These are phyloP conservation scores for Notiomystis cincta DNA, from an alignment of 2,113 vertebrate species.

Conservation along the genomic window DNA sequence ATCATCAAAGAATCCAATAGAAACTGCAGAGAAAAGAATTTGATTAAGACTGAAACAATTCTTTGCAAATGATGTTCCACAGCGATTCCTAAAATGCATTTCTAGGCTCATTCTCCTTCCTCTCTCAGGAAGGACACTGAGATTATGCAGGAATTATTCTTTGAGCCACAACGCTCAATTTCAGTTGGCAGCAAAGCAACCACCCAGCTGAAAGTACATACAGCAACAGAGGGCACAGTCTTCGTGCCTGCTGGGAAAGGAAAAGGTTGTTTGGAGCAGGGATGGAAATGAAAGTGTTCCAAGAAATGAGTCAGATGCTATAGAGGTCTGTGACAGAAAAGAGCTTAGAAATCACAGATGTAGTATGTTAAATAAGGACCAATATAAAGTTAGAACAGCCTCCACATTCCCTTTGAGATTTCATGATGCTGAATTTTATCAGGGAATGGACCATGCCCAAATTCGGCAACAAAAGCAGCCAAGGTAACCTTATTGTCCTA, in stretches of 20 bases:
- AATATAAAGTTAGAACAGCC: background rate
- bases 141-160: slow-evolving; percentile 1
- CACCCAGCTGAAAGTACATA: background rate
- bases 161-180: background rate
- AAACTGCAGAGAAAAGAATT: slow-evolving; percentile 74
- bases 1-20: slow-evolving; percentile 92
- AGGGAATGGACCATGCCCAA: background rate
- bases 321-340: slow-evolving; percentile 23
- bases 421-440: background rate
- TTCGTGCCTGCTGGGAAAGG: background rate
- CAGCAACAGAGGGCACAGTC: slow-evolving; percentile 43
- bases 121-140: background rate
- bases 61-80: background rate
- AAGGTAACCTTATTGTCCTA: background rate
- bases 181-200: slow-evolving; percentile 12
- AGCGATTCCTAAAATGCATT: background rate
- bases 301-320: slow-evolving; percentile 52
- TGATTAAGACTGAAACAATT: background rate
- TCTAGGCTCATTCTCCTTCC: background rate
- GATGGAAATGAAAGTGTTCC: background rate
- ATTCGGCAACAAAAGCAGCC: background rate
- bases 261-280: slow-evolving; percentile 15
- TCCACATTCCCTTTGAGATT: background rate
- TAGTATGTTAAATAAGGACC: background rate
- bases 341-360: slow-evolving; percentile 31